Base-by-base conservation (phyloP, 92 coral and sea anemone species). In the Zoanthus sociatus region DNA sequence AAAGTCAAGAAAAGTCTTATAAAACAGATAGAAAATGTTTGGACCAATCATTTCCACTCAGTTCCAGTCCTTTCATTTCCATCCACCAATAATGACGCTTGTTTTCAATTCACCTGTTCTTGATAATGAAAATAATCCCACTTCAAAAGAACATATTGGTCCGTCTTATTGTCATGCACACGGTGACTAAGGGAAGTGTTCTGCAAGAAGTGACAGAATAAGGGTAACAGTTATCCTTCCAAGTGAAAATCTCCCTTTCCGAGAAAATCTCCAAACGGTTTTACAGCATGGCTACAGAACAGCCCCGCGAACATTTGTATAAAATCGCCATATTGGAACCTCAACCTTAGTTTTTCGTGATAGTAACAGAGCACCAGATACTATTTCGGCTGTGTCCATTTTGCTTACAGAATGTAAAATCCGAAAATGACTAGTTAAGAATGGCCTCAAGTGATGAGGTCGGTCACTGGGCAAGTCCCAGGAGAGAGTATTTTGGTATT, bases 391-490 rank as follows among this genome's bases (percentile, higher is more conserved):
- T 64, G 61, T 46, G 71, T 58, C 71, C n/a, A 31, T 47, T 37
- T 45, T 7, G 56, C 33, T 30, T 17, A 45, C 21, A 8, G 48
- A 47, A 51, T 21, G 63, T 45, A 44, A 81, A n/a, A 21, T 20
- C 18, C 50, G 56, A 81, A 20, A 18, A 81, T 81, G 85, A 81
- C 73, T 21, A 16, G 15, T 63, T 81, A 55, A 64, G 74, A 77
- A 81, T 81, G 85, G 66, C 32, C 66, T 81, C 85, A 16, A 48
- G 75, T 18, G 85, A 81, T 64, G 85, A 81, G 47, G 61, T 44
- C 74, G 61, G 66, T 64, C 66, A 66, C 12, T 81, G 85, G 85
- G 85, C 85, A 66, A 81, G 75, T 81, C 85, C 85, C 11, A 17
- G 85, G 7, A 61, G 66, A 46, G 75, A 81, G 45, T 45, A 58